Base-by-base conservation (phyloP, 2,797 vertebrate species). In the Clangula hyemalis region DNA sequence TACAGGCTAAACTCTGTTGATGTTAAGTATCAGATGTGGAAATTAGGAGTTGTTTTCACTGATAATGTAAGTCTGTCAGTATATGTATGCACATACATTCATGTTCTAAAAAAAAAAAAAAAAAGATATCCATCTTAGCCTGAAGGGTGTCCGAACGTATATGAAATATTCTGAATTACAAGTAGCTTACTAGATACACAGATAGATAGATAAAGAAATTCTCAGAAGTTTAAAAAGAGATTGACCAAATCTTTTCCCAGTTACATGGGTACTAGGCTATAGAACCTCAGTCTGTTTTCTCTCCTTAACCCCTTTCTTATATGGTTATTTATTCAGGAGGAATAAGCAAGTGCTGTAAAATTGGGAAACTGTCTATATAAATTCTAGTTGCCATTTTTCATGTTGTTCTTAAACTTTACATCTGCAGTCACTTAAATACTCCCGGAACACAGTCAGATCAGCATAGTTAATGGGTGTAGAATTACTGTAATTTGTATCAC, bases 21-120 rank as follows among this genome's bases (percentile, higher is more conserved):
- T 94, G 98, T 99, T 66, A 99, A 99, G 95, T 99, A 99, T 96
- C 99, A 99, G 97, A 99, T 99, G 97, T 99, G 99, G 99, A 99
- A 99, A 96, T 97, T 99, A n/a, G 99, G 99, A 34, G 99, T 99
- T 20, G 99, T 99, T 87, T 99, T 99, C 97, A 99, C 99, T 45
- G 99, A 99, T 96, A 99, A 99, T 28, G 99, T 99, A 98, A 98
- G 98, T 98, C 82, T 74, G 54, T 86, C 18, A 18, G 24, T 34
- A 7, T 60, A 21, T 38, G 3, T 14, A 10, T 25, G 15, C 28
- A 6, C 25, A 25, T 47, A 11, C 43, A n/a, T 43, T 57, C 7
- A 49, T 20, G 2, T 74, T 91, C 39, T 80, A 12, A 72, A 87
- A 24, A 51, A 27, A 51, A 51, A 51, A 39, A 39, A 41, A 41